Evolutionary conservation across 2,113 vertebrate species (phyloP).

Genomic region (Zonotrichia leucophrys): DNA sequence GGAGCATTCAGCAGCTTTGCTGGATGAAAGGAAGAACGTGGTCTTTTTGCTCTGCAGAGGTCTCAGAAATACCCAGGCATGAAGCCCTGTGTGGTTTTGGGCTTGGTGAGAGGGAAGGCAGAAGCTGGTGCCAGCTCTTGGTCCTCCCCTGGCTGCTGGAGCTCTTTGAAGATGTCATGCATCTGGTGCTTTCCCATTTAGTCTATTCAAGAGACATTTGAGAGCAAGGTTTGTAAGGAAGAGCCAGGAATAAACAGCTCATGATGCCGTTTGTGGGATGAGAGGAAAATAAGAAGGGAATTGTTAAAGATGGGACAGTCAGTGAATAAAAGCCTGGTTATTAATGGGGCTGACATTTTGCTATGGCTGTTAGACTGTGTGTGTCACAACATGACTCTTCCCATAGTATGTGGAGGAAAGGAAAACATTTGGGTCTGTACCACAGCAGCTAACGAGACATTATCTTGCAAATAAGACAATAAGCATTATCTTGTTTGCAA

Average conservation of each 20-base stretch:
- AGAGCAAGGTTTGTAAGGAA: background rate
- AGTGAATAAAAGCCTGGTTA: background rate
- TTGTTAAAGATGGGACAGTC: background rate
- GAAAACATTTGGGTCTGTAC: background rate
- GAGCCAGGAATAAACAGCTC: slow-evolving; percentile 22
- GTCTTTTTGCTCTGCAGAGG: background rate
- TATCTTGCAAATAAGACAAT: background rate
- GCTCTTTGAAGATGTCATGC: background rate
- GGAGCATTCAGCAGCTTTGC: background rate
- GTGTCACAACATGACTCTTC: background rate
- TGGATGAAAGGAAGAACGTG: background rate
- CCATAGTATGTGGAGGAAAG: background rate
- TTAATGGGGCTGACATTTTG: background rate
- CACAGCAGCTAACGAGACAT: background rate
- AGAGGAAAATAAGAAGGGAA: background rate
- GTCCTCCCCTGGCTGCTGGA: background rate
- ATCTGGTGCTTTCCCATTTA: slow-evolving; percentile 18
- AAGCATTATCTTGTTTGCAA: background rate
- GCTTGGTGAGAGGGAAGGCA: background rate
- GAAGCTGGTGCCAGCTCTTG: background rate
- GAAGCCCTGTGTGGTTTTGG: background rate
- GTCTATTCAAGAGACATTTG: background rate
- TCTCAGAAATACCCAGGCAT: background rate
- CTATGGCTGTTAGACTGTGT: background rate
- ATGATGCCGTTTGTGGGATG: background rate